phyloP scores from a whole-genome alignment of 1,140 invertebrate species.

The Sinonovacula constricta region DNA sequence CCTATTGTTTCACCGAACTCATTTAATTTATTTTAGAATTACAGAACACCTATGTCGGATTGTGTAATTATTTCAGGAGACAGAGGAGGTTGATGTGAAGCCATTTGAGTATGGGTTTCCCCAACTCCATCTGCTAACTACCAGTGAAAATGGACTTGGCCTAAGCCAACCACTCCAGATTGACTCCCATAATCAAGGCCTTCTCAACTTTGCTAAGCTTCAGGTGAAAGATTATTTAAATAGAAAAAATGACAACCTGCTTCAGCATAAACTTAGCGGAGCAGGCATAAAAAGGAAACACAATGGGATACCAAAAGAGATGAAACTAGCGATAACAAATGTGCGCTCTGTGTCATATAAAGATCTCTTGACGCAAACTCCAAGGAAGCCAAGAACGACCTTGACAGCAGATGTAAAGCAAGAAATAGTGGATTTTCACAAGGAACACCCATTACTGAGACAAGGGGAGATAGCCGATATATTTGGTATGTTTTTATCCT shows the following conservation, averaged over 20 bases:
- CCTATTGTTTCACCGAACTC: too few relatives aligned
- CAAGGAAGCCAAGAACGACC: slow-evolving; percentile 6
- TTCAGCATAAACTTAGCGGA: too few relatives aligned
- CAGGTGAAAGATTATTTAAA: too few relatives aligned
- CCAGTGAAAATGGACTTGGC: not conserved
- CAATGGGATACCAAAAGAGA: too few relatives aligned
- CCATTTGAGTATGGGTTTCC: slow-evolving; percentile 18
- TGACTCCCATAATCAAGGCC: too few relatives aligned
- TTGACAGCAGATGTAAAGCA: slow-evolving; percentile 6
- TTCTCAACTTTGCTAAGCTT: too few relatives aligned
- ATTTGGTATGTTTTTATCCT: slow-evolving; percentile 58
- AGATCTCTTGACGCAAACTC: not conserved
- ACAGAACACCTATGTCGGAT: too few relatives aligned
- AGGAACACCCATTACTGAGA: slow-evolving; percentile 56
- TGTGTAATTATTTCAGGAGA: too few relatives aligned
- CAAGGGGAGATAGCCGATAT: slow-evolving; percentile 62
- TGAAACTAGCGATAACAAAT: too few relatives aligned
- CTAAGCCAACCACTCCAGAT: not conserved
- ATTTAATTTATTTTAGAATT: too few relatives aligned
- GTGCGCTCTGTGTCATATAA: not conserved
- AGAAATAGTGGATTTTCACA: slow-evolving; percentile 48
- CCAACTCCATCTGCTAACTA: slow-evolving; percentile 1
- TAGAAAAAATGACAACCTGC: too few relatives aligned
- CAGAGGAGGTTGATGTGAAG: slow-evolving; percentile 10
- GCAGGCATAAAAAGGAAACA: too few relatives aligned